A percentile compares a stretch with the other conserved stretches of the same genome.
Conservation (phyloP, 2,888 invertebrate species). For the Dryocosmus kuriphilus region DNA sequence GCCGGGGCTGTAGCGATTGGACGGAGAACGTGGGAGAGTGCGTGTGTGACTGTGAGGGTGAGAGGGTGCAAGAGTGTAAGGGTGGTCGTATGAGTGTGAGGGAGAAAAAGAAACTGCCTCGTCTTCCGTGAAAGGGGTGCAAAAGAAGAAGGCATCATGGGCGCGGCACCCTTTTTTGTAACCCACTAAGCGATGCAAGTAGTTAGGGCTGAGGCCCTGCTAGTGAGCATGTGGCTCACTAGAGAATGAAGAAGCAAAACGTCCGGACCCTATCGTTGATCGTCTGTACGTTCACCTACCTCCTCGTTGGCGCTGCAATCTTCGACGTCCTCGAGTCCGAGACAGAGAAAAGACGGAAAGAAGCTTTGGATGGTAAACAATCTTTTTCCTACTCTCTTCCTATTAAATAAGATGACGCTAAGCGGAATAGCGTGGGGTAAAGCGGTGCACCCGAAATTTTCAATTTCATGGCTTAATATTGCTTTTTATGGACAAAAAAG, state of each 20-base stretch:
- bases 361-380: conserved; percentile 92
- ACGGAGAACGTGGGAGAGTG: conserved; percentile 52
- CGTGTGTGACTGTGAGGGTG: conserved; percentile 10
- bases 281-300: conserved; percentile 99
- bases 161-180: conserved; percentile 69
- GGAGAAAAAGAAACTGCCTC: conserved; percentile 47
- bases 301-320: conserved; percentile 99
- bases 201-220: conserved; percentile 78
- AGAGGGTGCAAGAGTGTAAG: conserved; percentile 39
- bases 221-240: conserved; percentile 83
- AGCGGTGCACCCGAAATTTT: too few relatives aligned
- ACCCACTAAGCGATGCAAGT: conserved; percentile 76
- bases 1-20: conserved; percentile 69
- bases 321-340: conserved; percentile 99
- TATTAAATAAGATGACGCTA: too few relatives aligned
- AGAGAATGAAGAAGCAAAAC: conserved; percentile 99
- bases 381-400: too few relatives aligned
- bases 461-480: too few relatives aligned
- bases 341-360: conserved; percentile 94
- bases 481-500: too few relatives aligned
- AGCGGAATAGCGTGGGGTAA: too few relatives aligned
- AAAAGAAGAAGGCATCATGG: conserved; percentile 67
- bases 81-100: conserved; percentile 45
- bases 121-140: conserved; percentile 43
- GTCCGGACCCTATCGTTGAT: conserved; percentile 99